phyloP scores from a whole-genome alignment of 2,797 vertebrate species.

The Cyprinodon diabolis region DNA sequence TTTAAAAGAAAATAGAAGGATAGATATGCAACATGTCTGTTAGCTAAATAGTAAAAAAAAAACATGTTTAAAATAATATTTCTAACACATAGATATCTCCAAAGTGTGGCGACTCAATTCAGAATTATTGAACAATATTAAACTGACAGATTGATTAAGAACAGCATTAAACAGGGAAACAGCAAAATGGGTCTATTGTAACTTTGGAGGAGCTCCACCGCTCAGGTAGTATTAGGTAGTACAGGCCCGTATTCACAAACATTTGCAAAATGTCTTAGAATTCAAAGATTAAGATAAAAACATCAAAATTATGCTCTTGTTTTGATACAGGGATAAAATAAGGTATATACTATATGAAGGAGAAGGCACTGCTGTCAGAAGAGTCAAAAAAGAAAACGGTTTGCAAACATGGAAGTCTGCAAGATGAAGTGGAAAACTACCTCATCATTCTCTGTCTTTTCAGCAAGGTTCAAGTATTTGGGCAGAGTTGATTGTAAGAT shows the following conservation, averaged over 20 bases:
- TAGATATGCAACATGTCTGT: not conserved
- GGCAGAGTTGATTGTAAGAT: not conserved
- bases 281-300: no score
- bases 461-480: not conserved
- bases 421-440: no score
- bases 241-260: no score
- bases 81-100: not conserved
- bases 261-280: no score
- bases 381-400: no score
- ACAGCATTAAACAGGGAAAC: not conserved
- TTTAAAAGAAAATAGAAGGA: not conserved
- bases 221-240: no score
- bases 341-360: no score
- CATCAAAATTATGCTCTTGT: no score
- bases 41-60: not conserved
- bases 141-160: not conserved
- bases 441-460: not conserved
- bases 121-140: not conserved
- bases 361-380: no score
- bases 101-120: not conserved
- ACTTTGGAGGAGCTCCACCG: not conserved
- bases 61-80: not conserved
- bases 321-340: no score
- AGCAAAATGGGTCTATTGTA: not conserved
- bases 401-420: no score